A percentile compares a stretch with the other conserved stretches of the same genome.
Evolutionary conservation across 2,113 vertebrate genomes (phyloP).

Genomic region (Ammodytes marinus): DNA sequence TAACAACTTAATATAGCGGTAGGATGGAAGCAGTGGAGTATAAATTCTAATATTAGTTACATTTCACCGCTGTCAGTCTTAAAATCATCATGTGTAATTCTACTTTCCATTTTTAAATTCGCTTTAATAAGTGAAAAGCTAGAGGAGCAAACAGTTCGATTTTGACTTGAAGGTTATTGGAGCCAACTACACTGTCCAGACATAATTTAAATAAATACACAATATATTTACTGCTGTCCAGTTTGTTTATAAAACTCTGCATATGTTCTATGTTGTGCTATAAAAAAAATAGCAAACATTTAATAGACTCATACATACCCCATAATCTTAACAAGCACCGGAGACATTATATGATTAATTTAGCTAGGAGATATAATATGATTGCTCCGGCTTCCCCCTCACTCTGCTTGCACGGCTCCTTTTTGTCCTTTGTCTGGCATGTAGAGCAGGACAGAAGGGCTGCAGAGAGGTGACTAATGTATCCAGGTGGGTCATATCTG

Average conservation of each 20-base stretch:
- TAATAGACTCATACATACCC: constrained; percentile 23
- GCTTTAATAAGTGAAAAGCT: background rate
- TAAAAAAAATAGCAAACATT: constrained; percentile 34
- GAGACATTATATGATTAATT: constrained; percentile 59
- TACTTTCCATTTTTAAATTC: background rate
- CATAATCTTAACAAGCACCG: constrained; percentile 40
- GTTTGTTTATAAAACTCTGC: constrained; percentile 25
- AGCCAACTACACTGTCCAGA: background rate
- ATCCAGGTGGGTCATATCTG: constrained; percentile 69
- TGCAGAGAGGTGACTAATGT: constrained; percentile 77
- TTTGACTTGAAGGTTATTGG: no score
- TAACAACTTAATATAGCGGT: background rate
- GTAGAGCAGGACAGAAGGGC: constrained; percentile 48
- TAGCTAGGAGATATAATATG: constrained; percentile 8
- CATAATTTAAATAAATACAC: background rate
- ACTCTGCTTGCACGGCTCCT: constrained; percentile 47
- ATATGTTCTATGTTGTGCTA: constrained; percentile 5
- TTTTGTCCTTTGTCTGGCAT: constrained; percentile 69
- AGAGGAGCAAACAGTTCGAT: background rate
- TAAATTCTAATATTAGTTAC: background rate
- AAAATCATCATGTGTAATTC: background rate
- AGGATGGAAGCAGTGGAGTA: background rate
- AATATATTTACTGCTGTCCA: background rate
- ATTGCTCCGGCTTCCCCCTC: constrained; percentile 37
- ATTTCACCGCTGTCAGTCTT: background rate